These are phyloP conservation scores for Araneus ventricosus DNA, from an alignment of 1,140 invertebrate species.

Conservation along the genomic window DNA sequence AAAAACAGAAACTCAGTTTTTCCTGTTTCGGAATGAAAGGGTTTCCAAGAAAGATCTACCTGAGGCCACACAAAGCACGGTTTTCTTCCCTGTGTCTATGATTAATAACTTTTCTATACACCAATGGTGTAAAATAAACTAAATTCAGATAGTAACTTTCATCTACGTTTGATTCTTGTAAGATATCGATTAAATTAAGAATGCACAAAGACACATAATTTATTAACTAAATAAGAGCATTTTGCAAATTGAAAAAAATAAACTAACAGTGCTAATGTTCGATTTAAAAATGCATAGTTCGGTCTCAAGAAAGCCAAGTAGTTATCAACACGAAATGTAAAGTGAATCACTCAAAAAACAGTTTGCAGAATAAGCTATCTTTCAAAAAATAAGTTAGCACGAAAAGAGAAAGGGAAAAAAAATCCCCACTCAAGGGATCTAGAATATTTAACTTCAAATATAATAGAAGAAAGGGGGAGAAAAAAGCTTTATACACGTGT, in stretches of 20 bases:
- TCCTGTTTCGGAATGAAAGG: conserved; percentile 11
- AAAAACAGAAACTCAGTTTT: conserved; percentile 53
- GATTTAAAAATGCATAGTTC: too few relatives aligned
- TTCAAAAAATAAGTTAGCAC: background rate
- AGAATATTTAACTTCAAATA: conserved; percentile 57
- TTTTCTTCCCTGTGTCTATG: conserved; percentile 56
- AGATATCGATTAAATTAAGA: too few relatives aligned
- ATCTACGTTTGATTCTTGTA: too few relatives aligned
- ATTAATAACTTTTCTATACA: conserved; percentile 74
- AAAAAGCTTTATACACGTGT: background rate
- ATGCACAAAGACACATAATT: too few relatives aligned
- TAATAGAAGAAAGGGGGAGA: background rate
- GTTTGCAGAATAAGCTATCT: background rate
- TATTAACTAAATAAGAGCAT: too few relatives aligned
- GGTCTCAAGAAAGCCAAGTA: too few relatives aligned
- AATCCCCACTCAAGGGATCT: background rate
- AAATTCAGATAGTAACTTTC: too few relatives aligned
- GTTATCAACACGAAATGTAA: too few relatives aligned
- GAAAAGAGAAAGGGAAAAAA: background rate
- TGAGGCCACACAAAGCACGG: conserved; percentile 59
- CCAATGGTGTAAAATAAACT: too few relatives aligned
- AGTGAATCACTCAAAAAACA: background rate
- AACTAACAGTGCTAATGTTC: too few relatives aligned
- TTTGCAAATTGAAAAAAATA: too few relatives aligned
- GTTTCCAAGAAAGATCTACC: too few relatives aligned